Base-by-base conservation (phyloP, 2,888 invertebrate genomes). In the Papilio protenor region DNA sequence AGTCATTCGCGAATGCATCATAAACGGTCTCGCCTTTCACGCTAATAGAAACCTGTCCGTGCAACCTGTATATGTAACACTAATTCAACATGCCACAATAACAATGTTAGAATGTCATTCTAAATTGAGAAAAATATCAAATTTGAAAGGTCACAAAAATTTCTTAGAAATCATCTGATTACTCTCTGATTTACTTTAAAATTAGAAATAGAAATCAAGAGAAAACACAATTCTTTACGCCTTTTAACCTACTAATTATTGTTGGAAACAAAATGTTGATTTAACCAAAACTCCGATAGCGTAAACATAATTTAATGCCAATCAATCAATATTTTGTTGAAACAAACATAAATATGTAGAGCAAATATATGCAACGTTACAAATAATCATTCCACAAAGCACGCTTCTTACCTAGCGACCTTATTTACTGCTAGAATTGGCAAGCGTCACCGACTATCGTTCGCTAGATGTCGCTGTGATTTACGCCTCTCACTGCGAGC, bases 401-500 rank as follows among this genome's bases (percentile, higher is more conserved):
- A 64, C 27, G 33, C 64, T 10, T 66, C 75, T 81, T 76, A 81
- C 80, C 79, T 66, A 75, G 74, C 77, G 83, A 83, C 83, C 84
- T 84, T 84, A 84, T 84, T 83, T 81, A 82, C 82, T 80, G 81
- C 81, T 79, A 79, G 78, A 81, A 81, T 79, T 80, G 64, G 79
- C 75, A 71, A 80, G 79, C 78, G 79, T 72, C 66, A 57, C 83
- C 85, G 85, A 85, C 66, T 83, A 83, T 82, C 74, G 76, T 75
- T 74, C 79, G 80, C 81, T 82, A 81, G 79, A 77, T 79, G 77
- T 79, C 81, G 72, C 74, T 70, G 75, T 78, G 72, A 78, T 72
- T 76, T 78, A 78, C 57, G 57, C 83, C 81, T 83, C 83, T 82
- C 84, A 81, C 82, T 82, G 80, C 81, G 79, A 83, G 85, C 87